Conservation (phyloP, 2,113 vertebrate genomes). For the Tiliqua scincoides region DNA sequence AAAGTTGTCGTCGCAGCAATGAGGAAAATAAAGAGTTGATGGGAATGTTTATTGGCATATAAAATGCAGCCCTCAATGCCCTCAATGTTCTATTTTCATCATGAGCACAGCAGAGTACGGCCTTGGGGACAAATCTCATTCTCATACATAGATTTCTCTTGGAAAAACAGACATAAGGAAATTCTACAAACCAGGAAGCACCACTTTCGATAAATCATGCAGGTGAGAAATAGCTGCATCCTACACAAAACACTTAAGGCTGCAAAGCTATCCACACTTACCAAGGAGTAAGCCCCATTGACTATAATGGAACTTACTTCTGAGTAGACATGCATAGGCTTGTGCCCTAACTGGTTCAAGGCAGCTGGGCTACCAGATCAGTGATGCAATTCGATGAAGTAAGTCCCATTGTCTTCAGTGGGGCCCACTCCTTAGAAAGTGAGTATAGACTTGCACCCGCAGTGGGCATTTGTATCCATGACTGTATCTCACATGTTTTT, state of each 20-base stretch:
- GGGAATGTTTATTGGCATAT: background rate
- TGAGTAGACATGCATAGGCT: too few relatives aligned
- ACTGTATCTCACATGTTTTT: background rate
- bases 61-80: background rate
- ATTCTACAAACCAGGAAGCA: background rate
- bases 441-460: too few relatives aligned
- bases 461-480: background rate
- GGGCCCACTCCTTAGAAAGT: too few relatives aligned
- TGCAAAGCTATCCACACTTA: too few relatives aligned
- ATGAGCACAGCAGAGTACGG: background rate
- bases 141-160: background rate
- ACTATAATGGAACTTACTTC: too few relatives aligned
- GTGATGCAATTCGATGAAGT: too few relatives aligned
- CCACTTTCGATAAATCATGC: too few relatives aligned
- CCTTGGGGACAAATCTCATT: background rate
- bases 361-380: background rate
- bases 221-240: background rate
- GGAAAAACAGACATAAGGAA: too few relatives aligned
- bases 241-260: background rate
- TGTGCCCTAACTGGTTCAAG: background rate
- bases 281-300: too few relatives aligned
- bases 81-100: background rate
- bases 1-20: slow-evolving; percentile 9
- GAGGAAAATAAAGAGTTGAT: slow-evolving; percentile 14
- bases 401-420: too few relatives aligned